Base-by-base conservation (phyloP, 2,113 vertebrate species). In the Anolis carolinensis region DNA sequence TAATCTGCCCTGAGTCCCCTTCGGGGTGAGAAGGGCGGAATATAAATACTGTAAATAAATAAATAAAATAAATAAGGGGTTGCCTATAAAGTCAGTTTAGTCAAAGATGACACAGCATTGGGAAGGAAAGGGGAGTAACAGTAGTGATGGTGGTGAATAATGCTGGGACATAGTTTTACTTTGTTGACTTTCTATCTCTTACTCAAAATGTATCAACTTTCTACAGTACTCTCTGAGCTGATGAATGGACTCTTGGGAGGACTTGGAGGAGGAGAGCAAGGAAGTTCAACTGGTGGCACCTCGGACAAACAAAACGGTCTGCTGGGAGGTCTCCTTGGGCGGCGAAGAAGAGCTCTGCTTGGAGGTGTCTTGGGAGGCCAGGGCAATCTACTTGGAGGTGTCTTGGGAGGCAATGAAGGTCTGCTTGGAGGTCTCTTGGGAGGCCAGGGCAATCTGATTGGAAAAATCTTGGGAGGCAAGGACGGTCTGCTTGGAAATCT, bases 181-280 rank as follows among this genome's bases (percentile, higher is more conserved):
- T 21, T 8, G 27, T 55, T n/a, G 50, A 68, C 18, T 14, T 55
- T 55, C 20, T 0, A 0, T 0, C 36, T 39, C 44, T 90, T 86
- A 77, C 10, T 30, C 39, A 34, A 25, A 86, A 36, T 14, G 32
- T 83, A 27, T 8, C 27, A 2, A 7, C 8, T 86, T 63, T 85
- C 81, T 87, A 25, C 87, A 96, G 95, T 44, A 85, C 18, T 92
- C 81, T 20, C 83, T 0, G 79, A 89, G 65, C 70, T 93, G 48
- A 82, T 93, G 32, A 88, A 92, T 79, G 87, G 90, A 0, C 83
- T 94, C 39, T 14, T 48, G 39, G 82, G 62, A 77, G 87, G 89
- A 65, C 86, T 93, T 27, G 88, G 93, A 0, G 90, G 86, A 85
- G 87, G 89, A 14, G 5, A 23, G 8, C 18, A 63, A n/a, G 80